Percentiles rank a stretch among this genome's conserved stretches.
Evolutionary conservation across 2,113 vertebrate genomes (phyloP).

Genomic region (Etheostoma spectabile): DNA sequence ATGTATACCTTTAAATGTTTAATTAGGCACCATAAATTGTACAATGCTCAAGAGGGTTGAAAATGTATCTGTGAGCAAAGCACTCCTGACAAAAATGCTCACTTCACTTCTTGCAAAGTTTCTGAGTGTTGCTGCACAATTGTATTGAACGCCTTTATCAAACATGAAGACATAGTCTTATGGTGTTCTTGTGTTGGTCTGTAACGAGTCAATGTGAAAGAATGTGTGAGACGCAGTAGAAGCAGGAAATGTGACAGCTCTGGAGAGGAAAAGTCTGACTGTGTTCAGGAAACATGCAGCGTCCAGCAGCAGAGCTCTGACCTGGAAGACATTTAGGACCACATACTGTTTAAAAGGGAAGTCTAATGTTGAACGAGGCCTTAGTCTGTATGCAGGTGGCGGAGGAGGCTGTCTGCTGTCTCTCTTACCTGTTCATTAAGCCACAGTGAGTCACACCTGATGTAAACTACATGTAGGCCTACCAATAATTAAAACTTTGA

Average conservation of each 20-base stretch:
- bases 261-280: conserved; percentile 67
- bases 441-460: conserved; percentile 60
- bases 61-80: neutral
- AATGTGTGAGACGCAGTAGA: conserved; percentile 63
- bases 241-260: conserved; percentile 75
- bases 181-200: conserved; percentile 35
- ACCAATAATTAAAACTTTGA: conserved; percentile 46
- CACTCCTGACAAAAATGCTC: neutral
- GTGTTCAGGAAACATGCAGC: conserved; percentile 70
- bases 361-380: conserved; percentile 16
- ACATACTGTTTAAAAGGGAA: neutral
- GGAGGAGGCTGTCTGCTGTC: conserved; percentile 5
- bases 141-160: conserved; percentile 15
- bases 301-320: conserved; percentile 47
- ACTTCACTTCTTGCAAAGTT: neutral
- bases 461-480: conserved; percentile 3
- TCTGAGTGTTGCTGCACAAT: conserved; percentile 15
- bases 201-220: conserved; percentile 70
- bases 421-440: conserved; percentile 59
- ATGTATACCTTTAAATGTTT: neutral
- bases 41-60: neutral
- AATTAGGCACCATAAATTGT: neutral
- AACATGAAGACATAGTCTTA: conserved; percentile 34
- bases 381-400: conserved; percentile 16
- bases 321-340: conserved; percentile 36